Evolutionary conservation across 2,888 invertebrate species (phyloP), one percentile per base, ranked within the genome.

Genomic region (Drosophila parthenogenetica): DNA sequence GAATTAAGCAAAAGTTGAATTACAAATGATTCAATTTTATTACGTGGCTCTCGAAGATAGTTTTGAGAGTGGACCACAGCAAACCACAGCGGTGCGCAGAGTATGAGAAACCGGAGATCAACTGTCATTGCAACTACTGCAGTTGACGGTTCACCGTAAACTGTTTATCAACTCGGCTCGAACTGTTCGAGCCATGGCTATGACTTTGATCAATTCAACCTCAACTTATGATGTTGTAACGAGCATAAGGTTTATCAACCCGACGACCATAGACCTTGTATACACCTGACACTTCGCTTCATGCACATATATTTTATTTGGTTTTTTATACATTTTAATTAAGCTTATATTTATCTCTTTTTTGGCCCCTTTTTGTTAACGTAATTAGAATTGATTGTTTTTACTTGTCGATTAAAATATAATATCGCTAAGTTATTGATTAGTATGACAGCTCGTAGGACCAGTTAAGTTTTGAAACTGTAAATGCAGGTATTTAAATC

Each of bases 1-100:
- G 0, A 32, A 16, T 17, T 49, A 2, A 29, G 11, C 7, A 7
- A 2, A 37, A 13, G 2, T 19, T 35, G 19, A 39, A 0, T 8
- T 29, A 0, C 8, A 43, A 39, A 7, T 3, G 0, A 3, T 10
- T 13, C n/a, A 14, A 0, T 7, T 8, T 5, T 66, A 73, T 29
- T 49, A 82, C 83, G 82, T 53, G 59, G 63, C 2, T 79, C 73
- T 42, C 67, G 59, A 13, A 82, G 68, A 57, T 69, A 77, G 46
- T 71, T 42, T n/a, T 79, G 73, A 0, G 50, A 40, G 39, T 59
- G 58, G 39, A 51, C 61, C 42, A 32, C 35, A 14, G 25, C 14
- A 14, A 57, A 29, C 35, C 55, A 69, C 37, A 69, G 43, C 25
- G 59, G 16, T 35, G 39, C 39, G 8, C 45, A 22, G 29, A 50